These are phyloP conservation scores for Notocelia uddmanniana DNA, from an alignment of 2,888 invertebrate species.

Conservation along the genomic window DNA sequence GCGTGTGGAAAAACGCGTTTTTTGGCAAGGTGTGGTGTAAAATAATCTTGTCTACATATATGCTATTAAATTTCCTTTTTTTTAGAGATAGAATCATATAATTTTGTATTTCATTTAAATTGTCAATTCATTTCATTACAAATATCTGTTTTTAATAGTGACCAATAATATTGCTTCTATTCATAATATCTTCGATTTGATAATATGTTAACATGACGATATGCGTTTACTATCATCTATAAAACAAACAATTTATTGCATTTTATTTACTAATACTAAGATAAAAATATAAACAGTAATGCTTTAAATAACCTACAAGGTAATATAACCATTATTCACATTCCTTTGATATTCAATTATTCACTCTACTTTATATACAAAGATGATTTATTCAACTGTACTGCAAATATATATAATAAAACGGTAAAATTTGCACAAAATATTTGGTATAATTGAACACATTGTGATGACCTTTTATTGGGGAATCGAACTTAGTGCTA, in stretches of 20 bases:
- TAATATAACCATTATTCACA: constrained; percentile 57
- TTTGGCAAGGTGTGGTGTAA: too few relatives aligned
- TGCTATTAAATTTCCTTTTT: not conserved
- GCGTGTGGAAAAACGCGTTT: too few relatives aligned
- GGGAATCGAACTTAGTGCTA: constrained; percentile 48
- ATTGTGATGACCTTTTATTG: constrained; percentile 71
- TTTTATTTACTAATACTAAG: constrained; percentile 50
- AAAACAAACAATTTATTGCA: constrained; percentile 57
- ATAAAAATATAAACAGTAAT: constrained; percentile 49
- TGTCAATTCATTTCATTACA: not conserved
- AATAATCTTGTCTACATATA: not conserved
- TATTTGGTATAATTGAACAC: constrained; percentile 83
- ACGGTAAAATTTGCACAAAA: constrained; percentile 67
- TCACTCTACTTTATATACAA: constrained; percentile 63
- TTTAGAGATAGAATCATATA: not conserved
- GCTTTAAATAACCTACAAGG: constrained; percentile 54
- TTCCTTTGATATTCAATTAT: constrained; percentile 52
- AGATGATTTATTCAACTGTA: constrained; percentile 58
- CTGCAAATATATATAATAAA: constrained; percentile 58
- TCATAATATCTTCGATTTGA: constrained; percentile 36
- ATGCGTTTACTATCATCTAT: constrained; percentile 46
- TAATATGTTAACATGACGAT: constrained; percentile 40
- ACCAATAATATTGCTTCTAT: constrained; percentile 33
- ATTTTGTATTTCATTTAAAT: constrained; percentile 1
- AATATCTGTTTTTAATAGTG: constrained; percentile 1